A percentile compares a stretch with the other conserved stretches of the same genome.
Evolutionary conservation across 2,888 invertebrate genomes (phyloP).

Genomic region (Tuta absoluta): DNA sequence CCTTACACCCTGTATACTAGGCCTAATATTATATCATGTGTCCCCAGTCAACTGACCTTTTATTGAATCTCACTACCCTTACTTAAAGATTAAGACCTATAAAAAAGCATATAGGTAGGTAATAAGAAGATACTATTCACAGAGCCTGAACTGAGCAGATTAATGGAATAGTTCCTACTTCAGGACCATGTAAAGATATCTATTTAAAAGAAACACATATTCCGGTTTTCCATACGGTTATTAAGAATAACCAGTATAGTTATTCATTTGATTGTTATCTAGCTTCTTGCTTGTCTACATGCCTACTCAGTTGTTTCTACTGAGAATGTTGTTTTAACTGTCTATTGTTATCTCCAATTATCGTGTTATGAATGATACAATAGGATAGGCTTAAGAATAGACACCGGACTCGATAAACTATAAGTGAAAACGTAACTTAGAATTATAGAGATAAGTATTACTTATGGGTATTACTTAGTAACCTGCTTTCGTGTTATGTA

Average conservation of each 20-base stretch:
- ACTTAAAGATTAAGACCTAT: no score
- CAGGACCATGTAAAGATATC: no score
- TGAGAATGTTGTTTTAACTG: constrained; percentile 5
- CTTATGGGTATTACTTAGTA: neutral
- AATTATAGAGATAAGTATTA: neutral
- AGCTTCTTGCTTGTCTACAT: neutral
- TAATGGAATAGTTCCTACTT: no score
- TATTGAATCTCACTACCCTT: no score
- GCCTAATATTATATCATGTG: no score
- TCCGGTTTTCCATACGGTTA: neutral
- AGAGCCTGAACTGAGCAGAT: no score
- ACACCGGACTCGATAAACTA: neutral
- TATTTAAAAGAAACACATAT: no score
- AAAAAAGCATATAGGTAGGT: no score
- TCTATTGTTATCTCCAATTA: constrained; percentile 1
- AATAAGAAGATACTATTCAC: no score
- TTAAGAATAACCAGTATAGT: neutral
- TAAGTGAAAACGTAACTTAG: neutral
- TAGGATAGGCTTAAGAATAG: constrained; percentile 10
- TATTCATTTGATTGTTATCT: neutral
- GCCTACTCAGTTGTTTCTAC: neutral
- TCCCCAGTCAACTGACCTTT: no score
- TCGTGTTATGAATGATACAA: constrained; percentile 10
- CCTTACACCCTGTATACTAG: no score
- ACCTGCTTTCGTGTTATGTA: no score